Evolutionary conservation across 2,113 vertebrate species (phyloP).

Genomic region (Turdus rufiventris): DNA sequence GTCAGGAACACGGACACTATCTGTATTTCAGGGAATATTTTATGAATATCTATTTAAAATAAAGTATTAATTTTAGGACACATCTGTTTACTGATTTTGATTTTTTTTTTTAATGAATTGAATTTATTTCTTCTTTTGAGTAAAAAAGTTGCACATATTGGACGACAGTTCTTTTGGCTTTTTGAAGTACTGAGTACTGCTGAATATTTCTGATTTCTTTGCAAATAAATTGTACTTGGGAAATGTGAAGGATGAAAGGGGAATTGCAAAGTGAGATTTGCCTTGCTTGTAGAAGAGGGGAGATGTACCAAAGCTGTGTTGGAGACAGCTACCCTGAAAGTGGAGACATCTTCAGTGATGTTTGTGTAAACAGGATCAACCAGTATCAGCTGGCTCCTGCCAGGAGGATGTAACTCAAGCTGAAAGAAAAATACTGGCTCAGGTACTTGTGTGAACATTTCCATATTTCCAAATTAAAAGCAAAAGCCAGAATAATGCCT

Average conservation of each 20-base stretch:
- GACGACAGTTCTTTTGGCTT: background rate
- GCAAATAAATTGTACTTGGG: accelerated
- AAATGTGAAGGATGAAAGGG: background rate
- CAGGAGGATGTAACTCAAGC: background rate
- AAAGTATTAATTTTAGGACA: background rate
- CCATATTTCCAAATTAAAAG: background rate
- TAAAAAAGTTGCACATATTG: background rate
- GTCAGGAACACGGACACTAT: background rate
- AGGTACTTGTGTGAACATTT: background rate
- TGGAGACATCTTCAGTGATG: background rate
- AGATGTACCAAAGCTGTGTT: background rate
- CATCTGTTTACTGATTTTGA: background rate
- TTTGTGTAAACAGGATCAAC: background rate
- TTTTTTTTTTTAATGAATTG: background rate
- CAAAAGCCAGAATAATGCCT: background rate
- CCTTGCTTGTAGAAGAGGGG: background rate
- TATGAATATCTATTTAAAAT: background rate
- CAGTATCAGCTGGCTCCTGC: accelerated
- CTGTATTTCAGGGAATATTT: background rate
- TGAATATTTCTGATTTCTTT: background rate
- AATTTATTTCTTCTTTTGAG: background rate
- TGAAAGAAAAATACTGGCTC: background rate
- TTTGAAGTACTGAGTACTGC: background rate
- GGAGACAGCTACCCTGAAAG: background rate
- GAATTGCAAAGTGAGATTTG: background rate